These are phyloP conservation scores for Mythimna pallens DNA, from an alignment of 2,888 invertebrate genomes.

Conservation along the genomic window DNA sequence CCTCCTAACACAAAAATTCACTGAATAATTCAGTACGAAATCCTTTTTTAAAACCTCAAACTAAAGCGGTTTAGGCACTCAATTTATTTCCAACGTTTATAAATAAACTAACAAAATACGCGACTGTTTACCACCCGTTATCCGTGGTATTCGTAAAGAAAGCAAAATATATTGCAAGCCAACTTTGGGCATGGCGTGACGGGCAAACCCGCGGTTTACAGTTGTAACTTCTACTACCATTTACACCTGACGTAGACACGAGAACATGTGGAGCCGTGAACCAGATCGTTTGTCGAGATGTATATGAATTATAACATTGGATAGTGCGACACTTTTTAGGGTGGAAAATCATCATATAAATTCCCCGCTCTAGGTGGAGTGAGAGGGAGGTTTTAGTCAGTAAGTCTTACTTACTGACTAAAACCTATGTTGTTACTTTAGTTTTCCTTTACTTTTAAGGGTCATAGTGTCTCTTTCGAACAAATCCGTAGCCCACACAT, in stretches of 20 bases:
- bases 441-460: too few species aligned
- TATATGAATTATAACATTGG: constrained; percentile 47
- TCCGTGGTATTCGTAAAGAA: constrained; percentile 68
- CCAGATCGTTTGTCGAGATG: constrained; percentile 54
- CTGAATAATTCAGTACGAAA: constrained; percentile 59
- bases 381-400: too few species aligned
- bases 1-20: constrained; percentile 49
- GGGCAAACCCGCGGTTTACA: constrained; percentile 66
- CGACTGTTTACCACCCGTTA: constrained; percentile 68
- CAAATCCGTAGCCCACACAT: too few species aligned
- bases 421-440: too few species aligned
- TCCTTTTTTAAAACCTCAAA: constrained; percentile 57
- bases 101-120: constrained; percentile 66
- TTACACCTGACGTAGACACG: constrained; percentile 64
- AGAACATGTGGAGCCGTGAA: constrained; percentile 52
- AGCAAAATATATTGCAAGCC: constrained; percentile 70
- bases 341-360: too few species aligned
- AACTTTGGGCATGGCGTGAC: constrained; percentile 72
- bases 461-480: too few species aligned
- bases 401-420: too few species aligned
- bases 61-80: constrained; percentile 61
- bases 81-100: constrained; percentile 64
- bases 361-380: too few species aligned
- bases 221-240: constrained; percentile 70
- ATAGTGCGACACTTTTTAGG: background rate